Evolutionary conservation across 37 sponge, comb jelly and placozoan genomes (phyloP).

Genomic region (Hexactinellida sp.): DNA sequence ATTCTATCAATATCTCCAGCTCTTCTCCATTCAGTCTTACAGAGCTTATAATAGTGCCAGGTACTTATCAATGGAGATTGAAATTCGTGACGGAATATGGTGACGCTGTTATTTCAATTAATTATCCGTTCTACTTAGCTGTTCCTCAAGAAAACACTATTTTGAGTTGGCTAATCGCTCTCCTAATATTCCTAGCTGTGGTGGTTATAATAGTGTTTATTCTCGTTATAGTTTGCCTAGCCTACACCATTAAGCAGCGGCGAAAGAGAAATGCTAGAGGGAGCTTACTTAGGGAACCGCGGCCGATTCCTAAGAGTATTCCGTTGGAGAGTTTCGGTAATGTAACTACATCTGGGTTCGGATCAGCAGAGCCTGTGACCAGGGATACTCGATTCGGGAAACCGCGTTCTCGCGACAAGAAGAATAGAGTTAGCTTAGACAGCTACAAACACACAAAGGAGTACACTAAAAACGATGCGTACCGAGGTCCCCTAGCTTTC

Average conservation of each 20-base stretch:
- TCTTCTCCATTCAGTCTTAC: neutral
- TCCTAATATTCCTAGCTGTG: neutral
- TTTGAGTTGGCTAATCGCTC: neutral
- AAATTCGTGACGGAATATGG: neutral
- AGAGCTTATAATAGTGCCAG: neutral
- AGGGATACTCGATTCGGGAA: neutral
- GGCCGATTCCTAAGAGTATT: neutral
- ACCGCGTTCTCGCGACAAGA: neutral
- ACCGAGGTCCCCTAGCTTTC: neutral
- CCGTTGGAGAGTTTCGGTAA: neutral
- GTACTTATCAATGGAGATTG: neutral
- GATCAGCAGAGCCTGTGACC: neutral
- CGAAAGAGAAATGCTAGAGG: neutral
- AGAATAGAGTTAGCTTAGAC: neutral
- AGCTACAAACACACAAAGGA: neutral
- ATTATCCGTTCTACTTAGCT: neutral
- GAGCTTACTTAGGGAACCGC: neutral
- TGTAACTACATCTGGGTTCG: neutral
- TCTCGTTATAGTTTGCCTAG: neutral
- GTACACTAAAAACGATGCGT: neutral
- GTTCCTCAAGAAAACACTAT: neutral
- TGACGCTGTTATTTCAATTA: neutral
- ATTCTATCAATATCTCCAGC: neutral
- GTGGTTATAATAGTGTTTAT: neutral
- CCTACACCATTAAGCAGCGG: neutral